These are phyloP conservation scores for Archilochus colubris DNA, from an alignment of 2,113 vertebrate genomes.

Conservation along the genomic window DNA sequence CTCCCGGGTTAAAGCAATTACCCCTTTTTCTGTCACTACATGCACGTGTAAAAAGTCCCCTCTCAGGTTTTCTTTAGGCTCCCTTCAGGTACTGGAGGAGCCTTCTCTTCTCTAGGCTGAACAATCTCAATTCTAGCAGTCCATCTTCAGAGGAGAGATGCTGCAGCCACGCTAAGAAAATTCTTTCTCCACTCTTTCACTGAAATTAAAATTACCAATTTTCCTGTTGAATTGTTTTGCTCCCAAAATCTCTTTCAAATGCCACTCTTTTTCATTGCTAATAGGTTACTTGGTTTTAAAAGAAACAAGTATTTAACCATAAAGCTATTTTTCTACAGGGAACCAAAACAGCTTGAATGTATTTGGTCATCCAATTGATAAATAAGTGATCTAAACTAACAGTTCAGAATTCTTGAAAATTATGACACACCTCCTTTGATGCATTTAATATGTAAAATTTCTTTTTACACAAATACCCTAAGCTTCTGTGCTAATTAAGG, in stretches of 20 bases:
- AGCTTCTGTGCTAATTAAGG: not conserved
- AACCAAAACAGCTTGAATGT: not conserved
- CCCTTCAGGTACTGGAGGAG: no score
- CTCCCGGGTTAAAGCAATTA: no score
- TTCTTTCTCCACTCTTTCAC: not conserved
- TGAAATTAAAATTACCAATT: not conserved
- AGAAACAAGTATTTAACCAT: not conserved
- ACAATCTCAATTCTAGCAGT: no score
- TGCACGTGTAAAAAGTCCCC: no score
- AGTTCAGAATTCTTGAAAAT: not conserved
- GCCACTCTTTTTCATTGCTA: not conserved
- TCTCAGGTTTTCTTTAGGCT: no score
- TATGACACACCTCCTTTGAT: not conserved
- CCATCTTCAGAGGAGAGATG: no score
- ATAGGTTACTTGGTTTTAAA: not conserved
- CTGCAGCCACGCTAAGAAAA: not conserved
- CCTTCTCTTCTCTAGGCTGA: no score
- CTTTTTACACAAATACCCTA: not conserved
- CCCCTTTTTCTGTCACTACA: no score
- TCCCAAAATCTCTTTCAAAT: not conserved
- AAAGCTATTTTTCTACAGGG: not conserved
- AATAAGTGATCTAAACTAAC: not conserved
- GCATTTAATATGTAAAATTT: not conserved
- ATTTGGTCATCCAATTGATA: not conserved
- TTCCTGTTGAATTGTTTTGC: not conserved